Conservation (phyloP, 2,888 invertebrate species). For the Melieria omissa region DNA sequence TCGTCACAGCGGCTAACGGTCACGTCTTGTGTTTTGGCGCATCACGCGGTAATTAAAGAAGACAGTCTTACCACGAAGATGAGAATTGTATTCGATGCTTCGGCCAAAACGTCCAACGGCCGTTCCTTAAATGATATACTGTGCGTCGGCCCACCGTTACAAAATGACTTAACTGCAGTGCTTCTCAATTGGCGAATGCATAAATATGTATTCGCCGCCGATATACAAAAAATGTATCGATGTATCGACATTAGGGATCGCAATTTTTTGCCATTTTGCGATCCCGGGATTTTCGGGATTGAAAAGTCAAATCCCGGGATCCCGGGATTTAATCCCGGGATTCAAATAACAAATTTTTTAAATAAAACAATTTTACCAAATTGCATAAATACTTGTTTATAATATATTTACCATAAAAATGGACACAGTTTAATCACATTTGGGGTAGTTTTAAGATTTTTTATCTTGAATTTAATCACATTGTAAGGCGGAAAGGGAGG, state of each 20-base stretch:
- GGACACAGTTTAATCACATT: too few relatives aligned
- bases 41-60: constrained; percentile 25
- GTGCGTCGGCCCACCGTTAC: constrained; percentile 20
- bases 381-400: too few relatives aligned
- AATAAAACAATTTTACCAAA: too few relatives aligned
- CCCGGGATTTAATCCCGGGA: too few relatives aligned
- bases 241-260: constrained; percentile 23
- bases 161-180: constrained; percentile 19
- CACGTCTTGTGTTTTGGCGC: constrained; percentile 25
- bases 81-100: constrained; percentile 28
- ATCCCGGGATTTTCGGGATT: too few relatives aligned
- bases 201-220: constrained; percentile 19
- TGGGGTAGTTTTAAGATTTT: too few relatives aligned
- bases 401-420: too few relatives aligned
- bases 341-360: too few relatives aligned
- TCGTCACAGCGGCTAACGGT: constrained; percentile 8
- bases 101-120: constrained; percentile 23
- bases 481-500: too few relatives aligned
- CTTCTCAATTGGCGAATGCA: constrained; percentile 21
- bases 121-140: constrained; percentile 25
- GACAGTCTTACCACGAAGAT: constrained; percentile 14
- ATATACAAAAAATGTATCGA: constrained; percentile 30
- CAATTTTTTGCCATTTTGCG: too few relatives aligned
- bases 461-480: too few relatives aligned
- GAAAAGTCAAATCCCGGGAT: too few relatives aligned